Conservation (phyloP, 2,113 vertebrate species). For the Cebidichthys violaceus region DNA sequence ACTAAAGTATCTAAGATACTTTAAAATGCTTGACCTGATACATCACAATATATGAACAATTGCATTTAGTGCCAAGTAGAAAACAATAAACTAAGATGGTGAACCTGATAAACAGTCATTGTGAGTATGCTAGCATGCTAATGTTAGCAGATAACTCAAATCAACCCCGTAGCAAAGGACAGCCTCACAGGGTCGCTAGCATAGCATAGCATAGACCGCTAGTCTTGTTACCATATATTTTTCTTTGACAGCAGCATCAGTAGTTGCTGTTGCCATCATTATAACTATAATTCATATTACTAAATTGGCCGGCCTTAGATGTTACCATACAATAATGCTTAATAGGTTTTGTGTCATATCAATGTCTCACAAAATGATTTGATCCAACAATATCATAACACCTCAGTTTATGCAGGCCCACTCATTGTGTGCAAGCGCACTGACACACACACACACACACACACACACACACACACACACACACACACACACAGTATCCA, state of each 20-base stretch:
- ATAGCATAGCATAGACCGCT: background rate
- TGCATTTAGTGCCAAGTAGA: background rate
- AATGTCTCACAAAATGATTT: conserved; percentile 39
- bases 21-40: background rate
- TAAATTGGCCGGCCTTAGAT: background rate
- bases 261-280: background rate
- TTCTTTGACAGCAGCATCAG: background rate
- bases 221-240: background rate
- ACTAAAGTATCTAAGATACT: background rate
- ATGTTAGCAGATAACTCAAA: background rate
- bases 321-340: background rate
- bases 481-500: conserved; percentile 50
- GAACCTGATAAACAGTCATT: background rate
- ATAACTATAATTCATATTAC: background rate
- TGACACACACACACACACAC: conserved; percentile 45
- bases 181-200: background rate
- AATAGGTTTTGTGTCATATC: conserved; percentile 31
- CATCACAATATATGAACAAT: background rate
- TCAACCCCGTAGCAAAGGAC: background rate
- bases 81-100: background rate
- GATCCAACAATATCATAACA: conserved; percentile 51
- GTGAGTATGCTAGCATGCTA: background rate
- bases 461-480: conserved; percentile 46
- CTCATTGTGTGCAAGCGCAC: conserved; percentile 34
- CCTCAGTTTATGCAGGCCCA: conserved; percentile 40